Evolutionary conservation across 53 echinoderm and acorn worm species (phyloP), one percentile per base, ranked within the genome.

Genomic region (Henricia sp.): DNA sequence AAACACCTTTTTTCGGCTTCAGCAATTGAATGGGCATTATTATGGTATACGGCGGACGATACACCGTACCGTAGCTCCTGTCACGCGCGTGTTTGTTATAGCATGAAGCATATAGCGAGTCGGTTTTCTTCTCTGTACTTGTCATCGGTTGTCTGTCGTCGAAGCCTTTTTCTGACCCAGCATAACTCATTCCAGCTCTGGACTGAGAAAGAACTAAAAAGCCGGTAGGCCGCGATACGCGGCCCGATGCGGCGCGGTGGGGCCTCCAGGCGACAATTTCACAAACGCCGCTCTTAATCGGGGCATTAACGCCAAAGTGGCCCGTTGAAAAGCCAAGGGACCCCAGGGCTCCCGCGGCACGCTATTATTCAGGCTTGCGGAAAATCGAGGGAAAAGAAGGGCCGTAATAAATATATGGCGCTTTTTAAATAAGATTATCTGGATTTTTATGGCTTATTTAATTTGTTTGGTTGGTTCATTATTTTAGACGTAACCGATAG

Each of bases 241-340:
- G 14, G 30, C n/a, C n/a, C 37, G 67, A 39, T 39, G 13, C 54
- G 33, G 72, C 37, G 37, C 35, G 54, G 10, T 37, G 6, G 3
- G 12, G 68, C 17, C 76, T 26, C 20, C n/a, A 26, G 76, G 59
- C 58, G 76, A 38, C 59, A 59, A 38, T 58, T 58, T 58, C 72
- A 76, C 39, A 76, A 76, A 57, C 16, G 58, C 76, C 42, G 59
- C 58, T 43, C 43, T 76, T 76, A 76, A 76, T 76, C 76, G 59
- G 57, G 27, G 76, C 59, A 76, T 76, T 76, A 76, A 76, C 76
- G 76, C 40, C 59, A 40, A 59, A 76, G 76, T 59, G 59, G 58
- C 76, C 6, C 57, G 76, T 55, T 76, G 76, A 76, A 76, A 76
- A 36, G 42, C 76, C 19, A 57, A 9, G 24, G 39, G 29, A 59